Evolutionary conservation across 2,888 invertebrate genomes (phyloP), one percentile per base, ranked within the genome.

Genomic region (Chrysotoxum bicinctum): DNA sequence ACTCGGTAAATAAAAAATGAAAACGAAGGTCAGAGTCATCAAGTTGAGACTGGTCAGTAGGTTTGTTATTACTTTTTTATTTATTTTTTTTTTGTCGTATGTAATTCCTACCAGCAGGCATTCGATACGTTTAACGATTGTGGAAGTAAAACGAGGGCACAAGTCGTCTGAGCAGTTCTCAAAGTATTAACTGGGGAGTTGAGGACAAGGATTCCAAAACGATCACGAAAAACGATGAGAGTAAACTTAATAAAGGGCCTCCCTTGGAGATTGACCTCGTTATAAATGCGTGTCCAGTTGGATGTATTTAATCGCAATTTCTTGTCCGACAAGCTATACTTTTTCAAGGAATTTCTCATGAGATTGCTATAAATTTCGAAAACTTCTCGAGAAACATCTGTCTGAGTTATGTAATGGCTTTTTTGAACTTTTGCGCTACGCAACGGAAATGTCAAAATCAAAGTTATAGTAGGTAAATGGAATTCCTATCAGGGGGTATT

Each of bases 1-100:
- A 56, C n/a, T 37, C 12, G 30, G 35, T 73, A 21, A 56, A 74
- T 43, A 66, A 73, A n/a, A 79, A 85, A 76, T 69, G 54, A 73
- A 85, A 85, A 73, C 76, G 81, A 85, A 81, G 85, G 85, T 81
- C 85, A 85, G 62, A 85, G 75, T 68, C 81, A 74, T 85, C 81
- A 76, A 73, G 69, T 50, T 69, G 68, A 40, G 23, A 75, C 66
- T 68, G 76, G 76, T 32, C 75, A 75, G 78, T 60, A 35, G 23
- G 54, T 78, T 19, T 52, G n/a, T 66, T 37, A 60, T 64, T 54
- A 9, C 26, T 54, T 54, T 62, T 50, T n/a, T 37, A 23, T 26
- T 43, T 43, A 10, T 26, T 7, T 37, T 26, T 0, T 23, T 62
- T 26, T 40, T 64, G 7, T 45, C 62, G 30, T 62, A 9, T 35